Conservation (phyloP, 2,797 vertebrate species). For the Poecilia velifera region DNA sequence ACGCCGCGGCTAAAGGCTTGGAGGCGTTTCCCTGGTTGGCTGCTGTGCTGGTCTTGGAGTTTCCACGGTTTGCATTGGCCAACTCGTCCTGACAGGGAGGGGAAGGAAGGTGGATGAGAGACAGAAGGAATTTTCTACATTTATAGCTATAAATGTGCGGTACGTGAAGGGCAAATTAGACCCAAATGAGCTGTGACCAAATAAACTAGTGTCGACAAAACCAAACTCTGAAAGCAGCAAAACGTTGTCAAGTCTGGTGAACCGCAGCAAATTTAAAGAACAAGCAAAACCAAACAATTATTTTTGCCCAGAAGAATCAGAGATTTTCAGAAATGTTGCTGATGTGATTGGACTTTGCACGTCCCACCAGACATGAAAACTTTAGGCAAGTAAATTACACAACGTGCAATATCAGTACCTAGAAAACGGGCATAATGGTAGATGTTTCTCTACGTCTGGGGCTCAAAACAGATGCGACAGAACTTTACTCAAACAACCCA, state of each 20-base stretch:
- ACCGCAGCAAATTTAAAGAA: not conserved
- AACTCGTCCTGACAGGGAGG: slow-evolving; percentile 88
- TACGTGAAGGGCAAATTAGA: not conserved
- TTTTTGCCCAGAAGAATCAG: not conserved
- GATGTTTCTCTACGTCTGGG: not conserved
- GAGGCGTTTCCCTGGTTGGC: slow-evolving; percentile 45
- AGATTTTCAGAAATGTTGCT: not conserved
- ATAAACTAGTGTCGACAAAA: not conserved
- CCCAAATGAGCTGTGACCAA: not conserved
- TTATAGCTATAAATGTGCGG: not conserved
- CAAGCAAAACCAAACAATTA: not conserved
- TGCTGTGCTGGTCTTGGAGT: slow-evolving; percentile 73
- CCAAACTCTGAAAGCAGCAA: not conserved
- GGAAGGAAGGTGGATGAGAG: not conserved
- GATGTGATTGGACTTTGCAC: not conserved
- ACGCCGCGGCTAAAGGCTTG: slow-evolving; percentile 33
- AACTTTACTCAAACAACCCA: not conserved
- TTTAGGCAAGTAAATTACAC: not conserved
- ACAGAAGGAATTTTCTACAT: not conserved
- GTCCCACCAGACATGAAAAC: not conserved
- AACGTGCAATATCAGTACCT: not conserved
- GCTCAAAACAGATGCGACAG: not conserved
- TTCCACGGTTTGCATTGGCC: slow-evolving; percentile 77
- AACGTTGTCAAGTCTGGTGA: not conserved
- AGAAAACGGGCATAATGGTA: not conserved